A percentile compares a stretch with the other conserved stretches of the same genome.
Evolutionary conservation across 2,888 invertebrate genomes (phyloP).

Genomic region (Mythimna lalbum): DNA sequence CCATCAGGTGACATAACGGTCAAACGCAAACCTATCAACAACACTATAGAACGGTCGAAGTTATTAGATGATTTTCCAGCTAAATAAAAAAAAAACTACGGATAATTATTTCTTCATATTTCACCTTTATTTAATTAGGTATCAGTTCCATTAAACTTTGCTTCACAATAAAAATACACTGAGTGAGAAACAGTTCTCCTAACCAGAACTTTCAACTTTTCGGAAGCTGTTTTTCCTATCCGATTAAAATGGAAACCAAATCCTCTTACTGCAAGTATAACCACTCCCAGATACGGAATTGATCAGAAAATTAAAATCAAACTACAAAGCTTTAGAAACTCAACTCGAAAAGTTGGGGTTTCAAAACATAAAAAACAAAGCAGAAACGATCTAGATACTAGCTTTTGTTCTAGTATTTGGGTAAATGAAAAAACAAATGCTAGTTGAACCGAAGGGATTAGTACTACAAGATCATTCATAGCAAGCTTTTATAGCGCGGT

Average conservation of each 20-base stretch:
- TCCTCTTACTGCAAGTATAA: background rate
- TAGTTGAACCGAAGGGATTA: no score
- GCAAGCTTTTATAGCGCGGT: no score
- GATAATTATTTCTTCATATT: no score
- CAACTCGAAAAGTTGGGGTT: background rate
- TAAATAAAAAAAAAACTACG: no score
- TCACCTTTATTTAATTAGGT: no score
- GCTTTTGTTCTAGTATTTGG: background rate
- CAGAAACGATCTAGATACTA: background rate
- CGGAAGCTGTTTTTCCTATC: background rate
- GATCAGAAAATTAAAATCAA: constrained; percentile 24
- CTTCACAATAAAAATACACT: background rate
- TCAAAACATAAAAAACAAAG: background rate
- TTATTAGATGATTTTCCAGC: no score
- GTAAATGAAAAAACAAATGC: background rate
- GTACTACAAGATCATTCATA: no score
- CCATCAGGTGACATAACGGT: no score
- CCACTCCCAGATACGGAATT: constrained; percentile 7
- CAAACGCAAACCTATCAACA: no score
- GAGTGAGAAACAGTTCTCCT: background rate
- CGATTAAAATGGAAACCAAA: constrained; percentile 9
- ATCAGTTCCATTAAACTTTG: no score
- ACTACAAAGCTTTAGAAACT: constrained; percentile 14
- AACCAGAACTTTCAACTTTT: background rate
- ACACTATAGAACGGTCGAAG: no score